phyloP scores from a whole-genome alignment of 2,797 vertebrate genomes.

The Salarias fasciatus region DNA sequence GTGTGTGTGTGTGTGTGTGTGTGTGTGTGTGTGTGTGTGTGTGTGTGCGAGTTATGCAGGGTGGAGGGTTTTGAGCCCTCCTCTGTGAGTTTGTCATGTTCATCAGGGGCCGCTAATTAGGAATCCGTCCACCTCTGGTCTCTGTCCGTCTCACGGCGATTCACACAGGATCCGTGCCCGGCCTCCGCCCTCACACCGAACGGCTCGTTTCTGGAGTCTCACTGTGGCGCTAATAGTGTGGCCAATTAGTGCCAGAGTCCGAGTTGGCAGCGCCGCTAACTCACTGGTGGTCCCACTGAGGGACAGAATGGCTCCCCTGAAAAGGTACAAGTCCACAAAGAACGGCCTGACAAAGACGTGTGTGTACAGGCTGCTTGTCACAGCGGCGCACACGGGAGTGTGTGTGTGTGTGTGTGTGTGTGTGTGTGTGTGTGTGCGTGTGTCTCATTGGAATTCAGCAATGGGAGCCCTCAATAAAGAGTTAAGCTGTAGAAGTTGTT shows the following conservation, averaged over 20 bases:
- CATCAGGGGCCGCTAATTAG: slow-evolving; percentile 69
- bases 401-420: slow-evolving; percentile 32
- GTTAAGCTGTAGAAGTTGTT: slow-evolving; percentile 29
- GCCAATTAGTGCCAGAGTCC: slow-evolving; percentile 78
- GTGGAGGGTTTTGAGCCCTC: slow-evolving; percentile 48
- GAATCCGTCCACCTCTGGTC: slow-evolving; percentile 46
- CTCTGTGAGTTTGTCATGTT: slow-evolving; percentile 64
- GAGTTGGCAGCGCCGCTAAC: slow-evolving; percentile 66
- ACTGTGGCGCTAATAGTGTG: slow-evolving; percentile 71
- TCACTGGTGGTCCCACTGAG: slow-evolving; percentile 81
- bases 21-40: slow-evolving; percentile 12
- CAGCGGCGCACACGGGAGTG: slow-evolving; percentile 46
- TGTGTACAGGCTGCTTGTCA: slow-evolving; percentile 69
- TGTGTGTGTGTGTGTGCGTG: slow-evolving; percentile 9
- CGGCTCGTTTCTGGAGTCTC: slow-evolving; percentile 68
- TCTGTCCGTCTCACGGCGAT: slow-evolving; percentile 34
- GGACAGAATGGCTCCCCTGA: slow-evolving; percentile 71
- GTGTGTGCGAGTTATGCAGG: slow-evolving; percentile 16
- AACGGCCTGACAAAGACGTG: slow-evolving; percentile 67
- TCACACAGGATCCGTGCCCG: slow-evolving; percentile 57
- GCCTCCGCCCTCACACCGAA: slow-evolving; percentile 63
- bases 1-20: slow-evolving; percentile 12
- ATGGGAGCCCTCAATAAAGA: slow-evolving; percentile 31
- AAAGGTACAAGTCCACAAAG: slow-evolving; percentile 79
- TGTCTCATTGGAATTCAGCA: slow-evolving; percentile 38